These are phyloP conservation scores for Diploscapter pachys DNA, from an alignment of 1,140 invertebrate genomes.

Conservation along the genomic window DNA sequence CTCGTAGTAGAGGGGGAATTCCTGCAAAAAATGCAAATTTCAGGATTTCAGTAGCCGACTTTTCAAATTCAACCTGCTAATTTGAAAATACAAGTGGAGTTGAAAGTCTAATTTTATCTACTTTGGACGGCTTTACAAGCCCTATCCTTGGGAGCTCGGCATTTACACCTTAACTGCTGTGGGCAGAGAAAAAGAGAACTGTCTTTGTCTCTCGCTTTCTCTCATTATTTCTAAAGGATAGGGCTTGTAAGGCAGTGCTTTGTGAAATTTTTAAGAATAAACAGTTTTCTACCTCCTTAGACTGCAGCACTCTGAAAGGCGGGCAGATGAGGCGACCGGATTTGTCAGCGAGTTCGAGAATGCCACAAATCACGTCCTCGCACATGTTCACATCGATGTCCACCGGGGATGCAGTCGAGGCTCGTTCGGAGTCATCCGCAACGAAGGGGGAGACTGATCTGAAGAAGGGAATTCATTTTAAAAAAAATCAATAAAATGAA, in stretches of 20 bases:
- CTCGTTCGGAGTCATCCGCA: not conserved
- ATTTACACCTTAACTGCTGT: not conserved
- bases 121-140: too few species aligned
- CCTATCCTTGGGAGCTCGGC: too few species aligned
- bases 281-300: slow-evolving; percentile 30
- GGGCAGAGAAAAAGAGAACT: too few species aligned
- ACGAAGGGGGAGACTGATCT: slow-evolving; percentile 6
- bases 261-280: slow-evolving; percentile 15
- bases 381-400: slow-evolving; percentile 27
- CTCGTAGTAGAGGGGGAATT: slow-evolving; percentile 96
- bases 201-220: too few species aligned
- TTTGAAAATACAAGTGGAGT: too few species aligned
- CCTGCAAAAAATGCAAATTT: slow-evolving; percentile 61
- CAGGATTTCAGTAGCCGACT: too few species aligned
- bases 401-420: slow-evolving; percentile 1
- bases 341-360: slow-evolving; percentile 45
- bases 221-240: too few species aligned
- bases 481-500: slow-evolving; percentile 1
- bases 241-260: not conserved
- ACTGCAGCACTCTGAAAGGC: slow-evolving; percentile 49
- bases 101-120: too few species aligned
- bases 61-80: too few species aligned
- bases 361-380: slow-evolving; percentile 41
- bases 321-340: slow-evolving; percentile 51
- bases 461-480: slow-evolving; percentile 8